Conservation (phyloP, 2,888 invertebrate species). For the Sclerodermus sp. region DNA sequence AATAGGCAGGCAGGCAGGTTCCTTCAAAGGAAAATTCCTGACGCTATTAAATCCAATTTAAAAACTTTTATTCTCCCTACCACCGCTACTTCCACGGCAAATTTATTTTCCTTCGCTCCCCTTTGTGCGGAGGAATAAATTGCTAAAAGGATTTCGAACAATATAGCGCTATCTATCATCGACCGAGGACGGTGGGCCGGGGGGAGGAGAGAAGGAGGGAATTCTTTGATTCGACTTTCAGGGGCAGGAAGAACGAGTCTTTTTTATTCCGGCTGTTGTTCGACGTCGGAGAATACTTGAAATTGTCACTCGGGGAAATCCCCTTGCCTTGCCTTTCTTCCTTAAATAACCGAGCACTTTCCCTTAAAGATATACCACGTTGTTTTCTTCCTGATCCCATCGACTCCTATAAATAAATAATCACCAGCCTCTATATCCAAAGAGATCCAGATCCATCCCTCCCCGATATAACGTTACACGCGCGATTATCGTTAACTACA, state of each 20-base stretch:
- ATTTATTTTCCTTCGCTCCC: slow-evolving; percentile 44
- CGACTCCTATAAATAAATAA: no score
- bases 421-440: no score
- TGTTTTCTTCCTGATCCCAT: no score
- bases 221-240: slow-evolving; percentile 40
- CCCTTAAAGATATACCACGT: no score
- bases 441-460: no score
- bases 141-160: slow-evolving; percentile 49
- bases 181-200: slow-evolving; percentile 23
- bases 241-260: slow-evolving; percentile 1
- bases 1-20: slow-evolving; percentile 43
- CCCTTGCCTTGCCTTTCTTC: no score
- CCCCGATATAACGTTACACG: no score
- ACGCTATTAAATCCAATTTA: slow-evolving; percentile 57
- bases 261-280: no score
- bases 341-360: no score
- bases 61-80: slow-evolving; percentile 27
- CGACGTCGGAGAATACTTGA: no score
- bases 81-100: slow-evolving; percentile 26
- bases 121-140: slow-evolving; percentile 35
- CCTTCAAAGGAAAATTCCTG: slow-evolving; percentile 55
- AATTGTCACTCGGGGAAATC: no score
- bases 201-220: slow-evolving; percentile 13
- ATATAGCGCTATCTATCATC: slow-evolving; percentile 42
- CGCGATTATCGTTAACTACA: no score